These are phyloP conservation scores for Hirtodrosophila duncani DNA, from an alignment of 2,888 invertebrate species.

Conservation along the genomic window DNA sequence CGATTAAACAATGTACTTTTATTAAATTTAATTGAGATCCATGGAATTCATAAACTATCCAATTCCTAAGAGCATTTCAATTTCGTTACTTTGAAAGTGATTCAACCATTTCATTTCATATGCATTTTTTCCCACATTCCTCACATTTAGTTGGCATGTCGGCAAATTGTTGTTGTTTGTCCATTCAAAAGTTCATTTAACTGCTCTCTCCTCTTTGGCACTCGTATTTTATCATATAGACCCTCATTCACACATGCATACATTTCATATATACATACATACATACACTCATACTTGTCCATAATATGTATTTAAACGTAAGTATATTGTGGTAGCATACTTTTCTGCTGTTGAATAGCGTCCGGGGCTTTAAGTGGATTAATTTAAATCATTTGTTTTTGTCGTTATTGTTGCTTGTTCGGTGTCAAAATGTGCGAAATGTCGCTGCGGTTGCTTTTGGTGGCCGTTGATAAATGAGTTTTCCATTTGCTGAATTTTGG, in stretches of 20 bases:
- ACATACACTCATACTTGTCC: too few species aligned
- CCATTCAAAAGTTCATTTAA: slow-evolving; percentile 2
- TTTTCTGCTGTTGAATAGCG: slow-evolving; percentile 24
- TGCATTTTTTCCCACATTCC: not conserved
- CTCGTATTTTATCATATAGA: too few species aligned
- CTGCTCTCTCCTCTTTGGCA: slow-evolving; percentile 13
- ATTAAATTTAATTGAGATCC: too few species aligned
- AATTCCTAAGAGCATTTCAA: too few species aligned
- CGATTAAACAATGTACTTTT: too few species aligned
- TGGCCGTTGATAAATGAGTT: slow-evolving; percentile 63
- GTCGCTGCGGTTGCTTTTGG: slow-evolving; percentile 42
- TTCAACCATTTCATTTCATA: not conserved
- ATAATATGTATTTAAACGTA: not conserved
- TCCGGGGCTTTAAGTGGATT: slow-evolving; percentile 63
- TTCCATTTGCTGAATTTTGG: slow-evolving; percentile 54
- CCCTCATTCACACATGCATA: too few species aligned
- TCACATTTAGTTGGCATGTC: not conserved
- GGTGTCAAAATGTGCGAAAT: slow-evolving; percentile 24
- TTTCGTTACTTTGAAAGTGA: not conserved
- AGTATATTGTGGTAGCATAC: slow-evolving; percentile 18
- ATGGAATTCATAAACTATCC: too few species aligned
- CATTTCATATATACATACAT: too few species aligned
- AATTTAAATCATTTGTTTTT: slow-evolving; percentile 64
- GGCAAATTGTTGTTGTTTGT: slow-evolving; percentile 7
- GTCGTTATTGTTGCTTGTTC: slow-evolving; percentile 35